Base-by-base conservation (phyloP, 2,797 vertebrate species). In the Oryzias dopingdopingensis region DNA sequence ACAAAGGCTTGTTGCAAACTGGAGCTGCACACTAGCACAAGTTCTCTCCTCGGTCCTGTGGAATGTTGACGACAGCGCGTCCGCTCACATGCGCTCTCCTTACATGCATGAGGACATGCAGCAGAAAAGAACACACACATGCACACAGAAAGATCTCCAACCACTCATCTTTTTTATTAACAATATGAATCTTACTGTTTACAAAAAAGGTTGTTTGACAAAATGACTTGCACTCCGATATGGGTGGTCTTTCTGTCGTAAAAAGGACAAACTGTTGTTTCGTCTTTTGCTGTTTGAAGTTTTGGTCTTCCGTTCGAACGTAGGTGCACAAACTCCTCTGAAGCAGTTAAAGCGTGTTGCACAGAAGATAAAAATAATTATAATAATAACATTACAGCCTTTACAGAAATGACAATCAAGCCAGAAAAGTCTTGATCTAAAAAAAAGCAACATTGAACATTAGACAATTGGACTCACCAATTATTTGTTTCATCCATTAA, bases 161-260 rank as follows among this genome's bases (percentile, higher is more conserved):
- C 46, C 46, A 44, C 45, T 51, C 61, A 55, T 59, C 49, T 48
- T 74, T 72, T 80, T 72, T 72, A 71, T 54, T 76, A 62, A 66
- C 78, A 83, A 83, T 85, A 83, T 87, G 77, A 88, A 86, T 80
- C 68, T 75, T 78, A 84, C 79, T 87, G 83, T 90, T 91, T 89
- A 90, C 88, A 87, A 61, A 59, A 70, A 52, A 60, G 76, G 60
- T 62, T 48, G 47, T 52, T 22, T 2, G 56, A 73, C 69, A 65
- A 65, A 67, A 24, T 60, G 55, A 44, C 66, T 71, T 66, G 66
- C 47, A 15, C 14, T 50, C 51, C 29, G 29, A 70, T 5, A 40
- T 58, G 67, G 42, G 60, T 13, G 61, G 48, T 32, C 32, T 32
- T 32, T 32, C 8, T 32, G 29, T 32, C 8, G 7, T 22, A 8